Percentiles rank a stretch among this genome's conserved stretches.
phyloP scores from a whole-genome alignment of 1,140 invertebrate genomes.

The Calephelis nemesis region DNA sequence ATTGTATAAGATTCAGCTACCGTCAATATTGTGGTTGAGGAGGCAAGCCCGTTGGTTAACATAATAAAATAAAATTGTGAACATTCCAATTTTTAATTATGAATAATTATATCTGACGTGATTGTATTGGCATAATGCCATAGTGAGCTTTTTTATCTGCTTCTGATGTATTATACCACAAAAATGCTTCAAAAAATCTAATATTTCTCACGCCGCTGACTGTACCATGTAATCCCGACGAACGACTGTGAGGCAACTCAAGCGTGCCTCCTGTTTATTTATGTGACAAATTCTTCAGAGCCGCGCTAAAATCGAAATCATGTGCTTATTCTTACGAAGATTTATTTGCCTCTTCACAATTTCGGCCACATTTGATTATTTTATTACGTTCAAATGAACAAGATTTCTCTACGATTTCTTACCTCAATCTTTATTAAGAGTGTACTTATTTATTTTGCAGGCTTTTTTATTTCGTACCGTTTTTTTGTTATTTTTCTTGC shows the following conservation, averaged over 20 bases:
- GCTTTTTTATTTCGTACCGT: no score
- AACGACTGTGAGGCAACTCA: slow-evolving; percentile 70
- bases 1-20: no score
- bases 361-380: slow-evolving; percentile 24
- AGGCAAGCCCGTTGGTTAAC: no score
- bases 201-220: not conserved
- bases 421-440: not conserved
- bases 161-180: no score
- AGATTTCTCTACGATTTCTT: slow-evolving; percentile 12
- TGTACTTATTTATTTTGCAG: not conserved
- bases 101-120: no score
- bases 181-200: no score
- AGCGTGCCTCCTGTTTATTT: slow-evolving; percentile 73
- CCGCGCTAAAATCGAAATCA: slow-evolving; percentile 66
- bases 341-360: slow-evolving; percentile 35
- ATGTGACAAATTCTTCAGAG: slow-evolving; percentile 75
- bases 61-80: no score
- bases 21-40: no score
- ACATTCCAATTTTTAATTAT: no score
- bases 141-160: no score
- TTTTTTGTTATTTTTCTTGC: no score
- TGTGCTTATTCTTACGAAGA: slow-evolving; percentile 54
- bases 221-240: slow-evolving; percentile 61
- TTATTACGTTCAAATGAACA: slow-evolving; percentile 24
- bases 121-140: no score